Percentiles rank a stretch among this genome's conserved stretches.
Conservation (phyloP, 2,888 invertebrate species). For the Xanthia togata region DNA sequence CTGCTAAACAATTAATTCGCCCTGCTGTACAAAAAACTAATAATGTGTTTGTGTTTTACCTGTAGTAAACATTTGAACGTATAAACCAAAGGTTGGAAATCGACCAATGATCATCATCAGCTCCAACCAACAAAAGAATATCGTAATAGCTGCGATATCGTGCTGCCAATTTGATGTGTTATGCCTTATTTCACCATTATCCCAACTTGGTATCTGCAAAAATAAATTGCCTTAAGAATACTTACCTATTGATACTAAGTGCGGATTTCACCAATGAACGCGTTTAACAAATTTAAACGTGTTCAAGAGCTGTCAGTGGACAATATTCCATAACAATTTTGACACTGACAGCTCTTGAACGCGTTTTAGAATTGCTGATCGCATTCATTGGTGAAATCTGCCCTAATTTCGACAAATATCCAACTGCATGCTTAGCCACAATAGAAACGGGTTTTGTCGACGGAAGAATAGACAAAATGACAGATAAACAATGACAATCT, state of each 20-base stretch:
- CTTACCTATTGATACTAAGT: background rate
- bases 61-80: constrained; percentile 96
- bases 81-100: constrained; percentile 96
- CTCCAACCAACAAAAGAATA: constrained; percentile 95
- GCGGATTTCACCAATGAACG: too few relatives aligned
- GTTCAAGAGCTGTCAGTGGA: too few relatives aligned
- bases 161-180: constrained; percentile 93
- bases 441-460: too few relatives aligned
- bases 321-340: too few relatives aligned
- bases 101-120: constrained; percentile 96
- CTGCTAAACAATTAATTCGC: background rate
- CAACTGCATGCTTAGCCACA: background rate
- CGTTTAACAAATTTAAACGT: too few relatives aligned
- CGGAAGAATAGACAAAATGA: too few relatives aligned
- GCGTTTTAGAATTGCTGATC: too few relatives aligned
- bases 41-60: constrained; percentile 77
- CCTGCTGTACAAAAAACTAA: background rate
- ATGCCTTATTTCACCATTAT: constrained; percentile 76
- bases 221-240: background rate
- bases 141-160: constrained; percentile 94
- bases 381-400: too few relatives aligned
- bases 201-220: constrained; percentile 84
- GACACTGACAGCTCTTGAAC: too few relatives aligned
- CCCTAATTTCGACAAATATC: background rate
- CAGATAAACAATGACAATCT: too few relatives aligned